phyloP scores from a whole-genome alignment of 2,888 invertebrate species.

The Dasysyrphus tricinctus region DNA sequence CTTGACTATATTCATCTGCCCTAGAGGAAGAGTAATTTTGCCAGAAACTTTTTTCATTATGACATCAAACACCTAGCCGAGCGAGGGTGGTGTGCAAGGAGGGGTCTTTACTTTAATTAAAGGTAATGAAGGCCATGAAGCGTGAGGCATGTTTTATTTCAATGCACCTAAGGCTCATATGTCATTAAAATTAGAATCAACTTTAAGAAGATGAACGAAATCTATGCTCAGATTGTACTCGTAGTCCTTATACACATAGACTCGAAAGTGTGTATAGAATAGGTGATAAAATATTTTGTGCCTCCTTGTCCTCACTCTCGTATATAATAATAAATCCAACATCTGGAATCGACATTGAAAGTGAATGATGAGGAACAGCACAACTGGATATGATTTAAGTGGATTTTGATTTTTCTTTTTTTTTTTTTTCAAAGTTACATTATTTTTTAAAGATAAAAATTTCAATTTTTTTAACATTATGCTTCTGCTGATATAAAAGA shows the following conservation, averaged over 20 bases:
- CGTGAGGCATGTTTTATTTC: slow-evolving; percentile 51
- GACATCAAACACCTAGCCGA: no score
- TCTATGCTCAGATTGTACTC: not conserved
- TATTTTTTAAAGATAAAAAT: slow-evolving; percentile 13
- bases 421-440: slow-evolving; percentile 47
- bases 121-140: slow-evolving; percentile 60
- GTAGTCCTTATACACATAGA: not conserved
- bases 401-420: slow-evolving; percentile 56
- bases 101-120: slow-evolving; percentile 68
- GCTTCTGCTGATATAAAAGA: slow-evolving; percentile 29
- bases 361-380: slow-evolving; percentile 38
- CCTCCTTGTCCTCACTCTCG: not conserved
- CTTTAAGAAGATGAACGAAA: slow-evolving; percentile 2
- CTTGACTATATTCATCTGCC: not conserved
- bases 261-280: not conserved
- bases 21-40: slow-evolving; percentile 30
- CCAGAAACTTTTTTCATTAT: slow-evolving; percentile 55
- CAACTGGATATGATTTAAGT: slow-evolving; percentile 66
- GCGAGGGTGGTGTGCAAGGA: not conserved
- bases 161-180: slow-evolving; percentile 46
- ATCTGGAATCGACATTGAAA: slow-evolving; percentile 51
- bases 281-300: slow-evolving; percentile 18
- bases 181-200: slow-evolving; percentile 61
- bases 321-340: slow-evolving; percentile 20
- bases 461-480: slow-evolving; percentile 20